Conservation (phyloP, 2,888 invertebrate genomes). For the Troides helena region DNA sequence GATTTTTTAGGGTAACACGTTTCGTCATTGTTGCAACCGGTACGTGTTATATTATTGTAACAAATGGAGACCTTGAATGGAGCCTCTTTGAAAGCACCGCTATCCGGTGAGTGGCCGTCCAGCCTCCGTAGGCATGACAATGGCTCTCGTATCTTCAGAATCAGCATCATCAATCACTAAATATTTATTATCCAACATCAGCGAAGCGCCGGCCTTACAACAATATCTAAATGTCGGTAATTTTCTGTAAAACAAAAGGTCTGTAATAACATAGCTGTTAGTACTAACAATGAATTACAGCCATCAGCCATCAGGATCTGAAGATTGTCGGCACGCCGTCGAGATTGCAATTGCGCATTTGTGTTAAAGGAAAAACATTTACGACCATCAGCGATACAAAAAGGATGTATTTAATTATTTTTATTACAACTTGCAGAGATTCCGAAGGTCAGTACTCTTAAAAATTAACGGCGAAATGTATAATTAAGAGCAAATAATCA, state of each 20-base stretch:
- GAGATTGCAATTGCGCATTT: conserved; percentile 23
- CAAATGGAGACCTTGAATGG: conserved; percentile 54
- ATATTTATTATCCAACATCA: conserved; percentile 41
- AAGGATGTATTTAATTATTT: background rate
- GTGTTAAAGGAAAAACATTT: conserved; percentile 3
- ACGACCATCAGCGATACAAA: background rate
- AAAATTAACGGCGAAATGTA: background rate
- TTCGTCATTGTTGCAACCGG: conserved; percentile 27
- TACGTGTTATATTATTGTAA: conserved; percentile 63
- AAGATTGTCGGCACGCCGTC: conserved; percentile 15
- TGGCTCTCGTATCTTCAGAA: conserved; percentile 37
- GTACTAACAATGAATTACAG: conserved; percentile 29
- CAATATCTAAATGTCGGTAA: conserved; percentile 35
- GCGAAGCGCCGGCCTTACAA: conserved; percentile 34
- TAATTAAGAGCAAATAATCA: too few relatives aligned
- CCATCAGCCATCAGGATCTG: conserved; percentile 26
- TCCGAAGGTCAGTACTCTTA: background rate
- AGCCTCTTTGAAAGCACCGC: conserved; percentile 37
- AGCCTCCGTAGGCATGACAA: conserved; percentile 30
- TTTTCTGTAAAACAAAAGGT: conserved; percentile 36
- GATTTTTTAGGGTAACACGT: background rate
- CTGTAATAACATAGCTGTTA: conserved; percentile 28
- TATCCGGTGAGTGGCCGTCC: conserved; percentile 39
- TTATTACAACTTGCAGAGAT: too few relatives aligned
- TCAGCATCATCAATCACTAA: conserved; percentile 43